Base-by-base conservation (phyloP, 2,113 vertebrate species). In the Rattus rattus region DNA sequence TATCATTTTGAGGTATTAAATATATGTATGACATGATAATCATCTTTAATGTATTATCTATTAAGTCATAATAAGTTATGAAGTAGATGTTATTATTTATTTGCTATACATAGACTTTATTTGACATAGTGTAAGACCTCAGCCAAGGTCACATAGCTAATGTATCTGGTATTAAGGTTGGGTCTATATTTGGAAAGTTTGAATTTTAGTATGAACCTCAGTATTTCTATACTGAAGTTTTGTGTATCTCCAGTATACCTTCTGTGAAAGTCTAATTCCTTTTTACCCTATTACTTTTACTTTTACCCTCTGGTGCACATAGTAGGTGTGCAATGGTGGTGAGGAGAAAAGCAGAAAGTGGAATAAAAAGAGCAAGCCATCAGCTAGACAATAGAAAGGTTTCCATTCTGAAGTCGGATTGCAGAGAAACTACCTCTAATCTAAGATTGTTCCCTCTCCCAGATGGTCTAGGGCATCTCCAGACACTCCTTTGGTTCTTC, bases 61-160 rank as follows among this genome's bases (percentile, higher is more conserved):
- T 49, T 30, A 92, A 81, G 11, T 83, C 61, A 67, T 39, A 67
- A 14, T 14, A 83, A 6, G 24, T 77, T 54, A 56, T 69, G 72
- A 91, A 81, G 28, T 56, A 65, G 22, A 84, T 75, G 81, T 49
- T 9, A 69, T 63, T 8, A 90, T 75, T n/a, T 85, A 81, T 80
- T 94, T 79, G 85, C 30, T 95, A 24, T n/a, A 88, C 2, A 56
- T 33, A 86, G 70, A 52, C n/a, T 81, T 72, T 88, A 89, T 72
- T 93, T 47, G 36, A n/a, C 52, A 63, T 73, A 7, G 14, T 92
- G 33, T 79, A 92, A 91, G 70, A 49, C 14, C 6, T 73, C 87
- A 14, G 49, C 43, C 33, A 80, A 24, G 39, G 90, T 85, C 69
- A 39, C 30, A 43, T 1, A 2, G 56, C 43, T 26, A 49, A 59